These are phyloP conservation scores for Elgonia sp. DNA, from an alignment of 2,888 invertebrate genomes.

Conservation along the genomic window DNA sequence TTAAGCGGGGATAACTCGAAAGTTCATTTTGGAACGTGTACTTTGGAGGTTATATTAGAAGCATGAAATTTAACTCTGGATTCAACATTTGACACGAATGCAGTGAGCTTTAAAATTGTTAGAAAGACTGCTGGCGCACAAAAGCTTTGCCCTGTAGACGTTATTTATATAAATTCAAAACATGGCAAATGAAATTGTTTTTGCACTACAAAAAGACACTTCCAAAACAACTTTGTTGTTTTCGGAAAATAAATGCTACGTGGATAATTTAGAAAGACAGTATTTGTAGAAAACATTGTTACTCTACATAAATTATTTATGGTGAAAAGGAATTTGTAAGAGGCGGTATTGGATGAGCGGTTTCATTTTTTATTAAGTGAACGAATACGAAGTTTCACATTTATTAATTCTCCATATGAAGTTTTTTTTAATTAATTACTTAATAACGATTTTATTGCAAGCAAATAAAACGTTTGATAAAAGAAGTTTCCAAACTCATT, in stretches of 20 bases:
- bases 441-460: constrained; percentile 13
- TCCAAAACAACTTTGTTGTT: background rate
- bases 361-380: background rate
- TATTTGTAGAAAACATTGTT: background rate
- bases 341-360: background rate
- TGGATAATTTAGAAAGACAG: background rate
- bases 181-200: background rate
- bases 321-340: background rate
- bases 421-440: background rate
- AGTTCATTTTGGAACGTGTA: constrained; percentile 56
- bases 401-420: background rate
- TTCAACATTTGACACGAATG: constrained; percentile 13
- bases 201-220: background rate
- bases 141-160: constrained; percentile 13
- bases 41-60: constrained; percentile 44
- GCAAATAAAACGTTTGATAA: constrained; percentile 30
- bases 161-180: constrained; percentile 22
- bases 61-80: constrained; percentile 44
- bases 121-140: constrained; percentile 1
- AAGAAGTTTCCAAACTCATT: constrained; percentile 45
- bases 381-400: background rate
- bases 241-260: background rate
- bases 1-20: constrained; percentile 49
- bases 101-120: constrained; percentile 13
- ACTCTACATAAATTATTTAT: background rate